Conservation (phyloP, 92 coral and sea anemone species). For the Actinernus sp. region DNA sequence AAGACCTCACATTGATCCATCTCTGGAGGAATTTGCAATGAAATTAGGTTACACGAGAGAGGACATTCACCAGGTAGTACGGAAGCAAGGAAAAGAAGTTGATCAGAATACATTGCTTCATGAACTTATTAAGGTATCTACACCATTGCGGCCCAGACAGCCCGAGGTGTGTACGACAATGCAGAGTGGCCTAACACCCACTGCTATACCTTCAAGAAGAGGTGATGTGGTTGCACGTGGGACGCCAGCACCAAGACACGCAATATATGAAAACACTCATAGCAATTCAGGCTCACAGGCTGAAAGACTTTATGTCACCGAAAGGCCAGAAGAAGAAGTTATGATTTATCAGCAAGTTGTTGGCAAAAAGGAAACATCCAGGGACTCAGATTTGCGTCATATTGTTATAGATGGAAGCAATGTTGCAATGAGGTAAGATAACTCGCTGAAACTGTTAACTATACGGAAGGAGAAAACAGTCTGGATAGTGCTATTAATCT, state of each 20-base stretch:
- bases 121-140: slow-evolving; percentile 74
- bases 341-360: slow-evolving; percentile 71
- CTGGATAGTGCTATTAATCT: too few relatives aligned
- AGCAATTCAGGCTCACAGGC: background rate
- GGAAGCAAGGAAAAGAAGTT: slow-evolving; percentile 84
- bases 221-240: slow-evolving; percentile 18
- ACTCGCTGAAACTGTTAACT: too few relatives aligned
- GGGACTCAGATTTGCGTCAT: slow-evolving; percentile 78
- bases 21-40: slow-evolving; percentile 88
- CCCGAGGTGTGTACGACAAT: slow-evolving; percentile 7
- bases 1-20: slow-evolving; percentile 57
- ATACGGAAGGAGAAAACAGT: too few relatives aligned
- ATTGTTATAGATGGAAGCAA: slow-evolving; percentile 99
- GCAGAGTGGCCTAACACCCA: background rate
- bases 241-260: background rate
- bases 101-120: slow-evolving; percentile 88
- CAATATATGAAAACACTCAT: background rate
- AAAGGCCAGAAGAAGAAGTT: slow-evolving; percentile 57
- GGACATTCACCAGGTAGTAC: slow-evolving; percentile 79
- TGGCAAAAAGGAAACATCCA: slow-evolving; percentile 44
- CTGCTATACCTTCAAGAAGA: background rate
- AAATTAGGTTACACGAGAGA: slow-evolving; percentile 92
- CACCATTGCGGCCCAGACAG: slow-evolving; percentile 40
- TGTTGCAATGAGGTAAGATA: slow-evolving; percentile 99
- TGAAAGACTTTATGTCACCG: background rate